Conservation (phyloP, 2,888 invertebrate species). For the Volucella inanis region DNA sequence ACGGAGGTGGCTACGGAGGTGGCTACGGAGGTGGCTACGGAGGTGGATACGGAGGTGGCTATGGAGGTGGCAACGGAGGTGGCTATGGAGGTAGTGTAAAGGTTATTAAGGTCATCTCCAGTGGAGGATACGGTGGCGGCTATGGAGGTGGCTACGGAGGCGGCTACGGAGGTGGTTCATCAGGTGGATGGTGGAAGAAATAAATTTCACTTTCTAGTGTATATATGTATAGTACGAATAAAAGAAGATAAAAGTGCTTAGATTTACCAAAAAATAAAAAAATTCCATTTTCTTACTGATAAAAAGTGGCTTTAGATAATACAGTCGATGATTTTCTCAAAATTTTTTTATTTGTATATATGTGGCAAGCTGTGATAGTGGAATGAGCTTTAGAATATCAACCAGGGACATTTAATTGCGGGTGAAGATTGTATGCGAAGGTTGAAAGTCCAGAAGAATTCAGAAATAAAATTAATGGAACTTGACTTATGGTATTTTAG, state of each 20-base stretch:
- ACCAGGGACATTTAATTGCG: too few relatives aligned
- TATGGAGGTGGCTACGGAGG: constrained; percentile 37
- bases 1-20: constrained; percentile 41
- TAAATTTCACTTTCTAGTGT: constrained; percentile 10
- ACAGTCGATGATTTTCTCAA: too few relatives aligned
- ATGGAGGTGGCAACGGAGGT: constrained; percentile 49
- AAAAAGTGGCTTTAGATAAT: too few relatives aligned
- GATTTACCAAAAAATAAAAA: background rate
- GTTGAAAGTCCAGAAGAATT: too few relatives aligned
- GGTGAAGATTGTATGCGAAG: too few relatives aligned
- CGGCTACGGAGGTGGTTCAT: constrained; percentile 40
- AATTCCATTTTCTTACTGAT: background rate
- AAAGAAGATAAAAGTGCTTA: background rate
- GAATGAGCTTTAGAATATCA: too few relatives aligned
- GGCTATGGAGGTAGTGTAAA: constrained; percentile 46
- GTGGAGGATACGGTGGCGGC: constrained; percentile 20
- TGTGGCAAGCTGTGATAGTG: too few relatives aligned
- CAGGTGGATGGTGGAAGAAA: constrained; percentile 57
- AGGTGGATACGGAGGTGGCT: constrained; percentile 38
- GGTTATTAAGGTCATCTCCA: constrained; percentile 41
- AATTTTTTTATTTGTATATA: too few relatives aligned
- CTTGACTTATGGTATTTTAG: too few relatives aligned
- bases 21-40: constrained; percentile 44
- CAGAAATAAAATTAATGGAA: too few relatives aligned
- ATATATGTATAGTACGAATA: constrained; percentile 10